phyloP scores from a whole-genome alignment of 2,113 vertebrate species.

The Pygoscelis antarcticus region DNA sequence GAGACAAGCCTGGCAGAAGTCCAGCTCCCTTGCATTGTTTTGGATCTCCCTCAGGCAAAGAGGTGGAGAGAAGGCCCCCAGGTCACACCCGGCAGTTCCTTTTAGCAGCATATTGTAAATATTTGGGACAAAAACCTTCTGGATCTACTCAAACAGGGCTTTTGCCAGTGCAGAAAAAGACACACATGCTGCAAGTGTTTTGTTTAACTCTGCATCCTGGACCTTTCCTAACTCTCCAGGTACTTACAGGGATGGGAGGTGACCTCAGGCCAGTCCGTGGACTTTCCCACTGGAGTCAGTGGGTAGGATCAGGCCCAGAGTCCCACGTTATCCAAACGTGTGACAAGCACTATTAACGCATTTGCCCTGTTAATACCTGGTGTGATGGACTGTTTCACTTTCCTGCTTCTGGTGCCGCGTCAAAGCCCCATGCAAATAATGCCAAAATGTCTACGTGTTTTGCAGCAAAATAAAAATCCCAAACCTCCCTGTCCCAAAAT shows the following conservation, averaged over 20 bases:
- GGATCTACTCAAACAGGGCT: neutral
- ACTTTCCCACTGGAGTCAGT: neutral
- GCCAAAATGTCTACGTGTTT: neutral
- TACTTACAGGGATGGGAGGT: neutral
- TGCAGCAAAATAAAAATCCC: neutral
- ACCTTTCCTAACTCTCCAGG: neutral
- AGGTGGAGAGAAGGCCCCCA: constrained; percentile 1
- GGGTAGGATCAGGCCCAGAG: neutral
- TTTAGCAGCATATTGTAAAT: constrained; percentile 6
- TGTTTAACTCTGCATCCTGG: neutral
- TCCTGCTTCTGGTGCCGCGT: neutral
- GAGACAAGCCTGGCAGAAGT: neutral
- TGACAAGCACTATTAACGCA: neutral
- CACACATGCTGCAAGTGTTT: neutral
- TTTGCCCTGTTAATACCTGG: neutral
- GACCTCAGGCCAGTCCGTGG: neutral
- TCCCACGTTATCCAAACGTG: neutral
- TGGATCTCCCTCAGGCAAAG: neutral
- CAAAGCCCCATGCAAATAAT: neutral
- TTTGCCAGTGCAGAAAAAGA: neutral
- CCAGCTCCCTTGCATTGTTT: constrained; percentile 6
- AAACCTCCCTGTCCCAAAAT: neutral
- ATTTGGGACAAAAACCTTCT: constrained; percentile 46
- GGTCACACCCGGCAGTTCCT: neutral
- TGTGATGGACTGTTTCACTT: neutral